Evolutionary conservation across 2,113 vertebrate genomes (phyloP).

Genomic region (Platycercus adscitus): DNA sequence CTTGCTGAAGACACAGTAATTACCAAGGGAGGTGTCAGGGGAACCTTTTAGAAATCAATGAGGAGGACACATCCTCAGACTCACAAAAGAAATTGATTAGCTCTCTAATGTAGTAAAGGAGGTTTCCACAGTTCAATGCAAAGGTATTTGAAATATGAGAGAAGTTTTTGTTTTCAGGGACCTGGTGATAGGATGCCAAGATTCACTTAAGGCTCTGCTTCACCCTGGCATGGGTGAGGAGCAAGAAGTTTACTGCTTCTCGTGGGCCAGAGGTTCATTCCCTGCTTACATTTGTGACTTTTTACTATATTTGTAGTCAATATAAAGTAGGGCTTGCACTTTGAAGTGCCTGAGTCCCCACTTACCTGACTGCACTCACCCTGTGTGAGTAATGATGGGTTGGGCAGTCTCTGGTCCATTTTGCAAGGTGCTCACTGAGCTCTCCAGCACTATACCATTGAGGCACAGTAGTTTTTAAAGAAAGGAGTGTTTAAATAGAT

Average conservation of each 20-base stretch:
- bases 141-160: neutral
- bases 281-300: neutral
- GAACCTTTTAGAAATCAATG: constrained; percentile 69
- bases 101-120: constrained; percentile 26
- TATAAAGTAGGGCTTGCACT: neutral
- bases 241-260: neutral
- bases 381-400: neutral
- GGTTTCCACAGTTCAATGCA: constrained; percentile 10
- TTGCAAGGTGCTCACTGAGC: constrained; percentile 12
- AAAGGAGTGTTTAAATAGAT: constrained; percentile 54
- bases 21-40: constrained; percentile 61
- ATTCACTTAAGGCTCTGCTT: neutral
- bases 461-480: constrained; percentile 23
- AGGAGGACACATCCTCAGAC: constrained; percentile 41
- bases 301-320: neutral
- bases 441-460: neutral
- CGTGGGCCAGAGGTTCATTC: neutral
- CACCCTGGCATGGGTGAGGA: neutral
- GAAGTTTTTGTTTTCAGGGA: neutral
- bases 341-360: neutral
- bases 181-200: neutral
- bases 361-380: neutral
- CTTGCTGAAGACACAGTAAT: constrained; percentile 49
- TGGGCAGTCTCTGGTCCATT: neutral
- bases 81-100: constrained; percentile 58